Percentiles rank a stretch among this genome's conserved stretches.
phyloP scores from a whole-genome alignment of 2,797 vertebrate species.

The Poeciliopsis paucimaculata region DNA sequence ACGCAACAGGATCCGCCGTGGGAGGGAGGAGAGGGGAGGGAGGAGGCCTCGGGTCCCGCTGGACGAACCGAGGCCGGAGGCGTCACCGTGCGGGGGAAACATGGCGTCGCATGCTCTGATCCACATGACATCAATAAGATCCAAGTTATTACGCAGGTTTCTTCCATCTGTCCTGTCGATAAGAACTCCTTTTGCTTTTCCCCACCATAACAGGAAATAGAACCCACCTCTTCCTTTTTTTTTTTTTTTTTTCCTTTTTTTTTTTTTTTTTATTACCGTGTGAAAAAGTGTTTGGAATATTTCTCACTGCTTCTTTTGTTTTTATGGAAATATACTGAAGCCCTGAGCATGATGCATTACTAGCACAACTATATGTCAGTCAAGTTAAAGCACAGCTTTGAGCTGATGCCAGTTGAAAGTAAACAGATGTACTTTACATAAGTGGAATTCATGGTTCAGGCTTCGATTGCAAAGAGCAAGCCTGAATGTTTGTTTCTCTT shows the following conservation, averaged over 20 bases:
- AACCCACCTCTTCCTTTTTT: not conserved
- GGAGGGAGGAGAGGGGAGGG: constrained; percentile 28
- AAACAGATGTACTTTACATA: not conserved
- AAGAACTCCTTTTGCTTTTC: not conserved
- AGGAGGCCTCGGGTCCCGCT: constrained; percentile 24
- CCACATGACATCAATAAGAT: not conserved
- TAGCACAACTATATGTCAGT: not conserved
- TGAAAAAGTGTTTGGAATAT: not conserved
- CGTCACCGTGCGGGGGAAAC: constrained; percentile 61
- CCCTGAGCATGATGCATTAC: not conserved
- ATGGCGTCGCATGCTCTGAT: constrained; percentile 35
- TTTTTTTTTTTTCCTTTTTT: too few relatives aligned
- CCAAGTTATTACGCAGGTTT: not conserved
- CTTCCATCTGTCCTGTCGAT: not conserved
- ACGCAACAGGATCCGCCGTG: constrained; percentile 53
- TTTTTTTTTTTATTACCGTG: not conserved
- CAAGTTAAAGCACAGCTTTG: not conserved
- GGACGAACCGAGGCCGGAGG: constrained; percentile 31
- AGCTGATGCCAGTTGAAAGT: not conserved
- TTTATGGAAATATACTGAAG: not conserved
- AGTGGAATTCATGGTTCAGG: not conserved
- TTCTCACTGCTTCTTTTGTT: not conserved
- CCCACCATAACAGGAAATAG: not conserved
- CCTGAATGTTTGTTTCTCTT: not conserved
- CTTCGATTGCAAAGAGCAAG: not conserved